Evolutionary conservation across 2,888 invertebrate species (phyloP).

Genomic region (Himalopsyche kuldschensis): DNA sequence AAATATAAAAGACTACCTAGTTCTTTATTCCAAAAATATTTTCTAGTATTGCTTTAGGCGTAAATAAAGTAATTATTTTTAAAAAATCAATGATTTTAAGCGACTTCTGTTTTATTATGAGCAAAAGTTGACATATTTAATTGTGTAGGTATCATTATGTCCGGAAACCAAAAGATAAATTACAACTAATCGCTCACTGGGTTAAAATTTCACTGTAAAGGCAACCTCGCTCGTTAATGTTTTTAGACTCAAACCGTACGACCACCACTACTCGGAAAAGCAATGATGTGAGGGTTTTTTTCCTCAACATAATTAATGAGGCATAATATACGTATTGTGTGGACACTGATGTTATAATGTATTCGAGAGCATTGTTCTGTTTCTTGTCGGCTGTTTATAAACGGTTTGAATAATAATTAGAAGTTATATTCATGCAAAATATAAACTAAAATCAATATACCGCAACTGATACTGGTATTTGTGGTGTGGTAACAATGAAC

Average conservation of each 20-base stretch:
- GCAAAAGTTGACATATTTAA: too few relatives aligned
- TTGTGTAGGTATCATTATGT: too few relatives aligned
- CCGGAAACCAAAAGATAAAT: too few relatives aligned
- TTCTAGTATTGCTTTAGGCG: too few relatives aligned
- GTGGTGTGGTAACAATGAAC: too few relatives aligned
- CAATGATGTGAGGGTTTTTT: neutral
- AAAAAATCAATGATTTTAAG: too few relatives aligned
- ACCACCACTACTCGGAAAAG: neutral
- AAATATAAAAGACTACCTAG: too few relatives aligned
- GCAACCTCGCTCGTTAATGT: neutral
- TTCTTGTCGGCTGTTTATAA: neutral
- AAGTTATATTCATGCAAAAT: neutral
- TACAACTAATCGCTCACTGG: neutral
- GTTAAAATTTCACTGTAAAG: neutral
- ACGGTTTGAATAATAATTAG: neutral
- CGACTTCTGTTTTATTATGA: too few relatives aligned
- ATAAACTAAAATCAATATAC: too few relatives aligned
- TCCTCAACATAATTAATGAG: neutral
- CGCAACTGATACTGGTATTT: too few relatives aligned
- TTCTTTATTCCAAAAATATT: too few relatives aligned
- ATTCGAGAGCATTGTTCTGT: neutral
- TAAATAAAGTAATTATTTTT: too few relatives aligned
- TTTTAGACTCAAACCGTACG: neutral
- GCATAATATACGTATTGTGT: neutral
- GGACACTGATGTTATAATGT: neutral